A percentile compares a stretch with the other conserved stretches of the same genome.
Evolutionary conservation across 2,797 vertebrate species (phyloP).

Genomic region (Pseudopleuronectes americanus): DNA sequence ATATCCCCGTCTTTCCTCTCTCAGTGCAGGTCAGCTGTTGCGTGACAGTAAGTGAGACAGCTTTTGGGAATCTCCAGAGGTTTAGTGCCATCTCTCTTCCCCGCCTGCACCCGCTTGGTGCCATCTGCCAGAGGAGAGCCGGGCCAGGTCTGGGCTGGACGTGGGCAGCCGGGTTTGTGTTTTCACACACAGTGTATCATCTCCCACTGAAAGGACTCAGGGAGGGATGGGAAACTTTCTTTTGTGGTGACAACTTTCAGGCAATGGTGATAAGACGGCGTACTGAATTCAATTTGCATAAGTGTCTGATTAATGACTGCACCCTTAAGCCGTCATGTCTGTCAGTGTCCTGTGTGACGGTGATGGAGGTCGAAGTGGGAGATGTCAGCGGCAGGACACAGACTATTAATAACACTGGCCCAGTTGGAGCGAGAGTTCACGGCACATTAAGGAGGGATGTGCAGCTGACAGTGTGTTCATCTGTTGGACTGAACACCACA

Average conservation of each 20-base stretch:
- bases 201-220: neutral
- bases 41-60: conserved; percentile 28
- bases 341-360: conserved; percentile 15
- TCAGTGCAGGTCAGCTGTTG: conserved; percentile 30
- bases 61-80: conserved; percentile 63
- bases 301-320: conserved; percentile 16
- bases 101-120: conserved; percentile 14
- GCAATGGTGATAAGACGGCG: conserved; percentile 1
- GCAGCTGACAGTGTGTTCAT: conserved; percentile 17
- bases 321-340: conserved; percentile 10
- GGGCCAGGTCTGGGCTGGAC: conserved; percentile 9
- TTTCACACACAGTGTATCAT: neutral
- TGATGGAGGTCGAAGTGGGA: conserved; percentile 54
- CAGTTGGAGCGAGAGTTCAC: conserved; percentile 61
- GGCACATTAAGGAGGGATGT: conserved; percentile 37
- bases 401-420: conserved; percentile 71
- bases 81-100: conserved; percentile 59
- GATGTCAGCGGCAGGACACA: conserved; percentile 63
- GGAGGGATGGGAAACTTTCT: neutral
- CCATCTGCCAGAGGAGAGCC: conserved; percentile 63
- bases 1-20: neutral
- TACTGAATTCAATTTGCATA: conserved; percentile 20
- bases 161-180: conserved; percentile 22
- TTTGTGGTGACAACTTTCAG: conserved; percentile 5
- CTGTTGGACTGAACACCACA: conserved; percentile 11